Percentiles rank a stretch among this genome's conserved stretches.
Evolutionary conservation across 2,113 vertebrate species (phyloP).

Genomic region (Urocolius indicus): DNA sequence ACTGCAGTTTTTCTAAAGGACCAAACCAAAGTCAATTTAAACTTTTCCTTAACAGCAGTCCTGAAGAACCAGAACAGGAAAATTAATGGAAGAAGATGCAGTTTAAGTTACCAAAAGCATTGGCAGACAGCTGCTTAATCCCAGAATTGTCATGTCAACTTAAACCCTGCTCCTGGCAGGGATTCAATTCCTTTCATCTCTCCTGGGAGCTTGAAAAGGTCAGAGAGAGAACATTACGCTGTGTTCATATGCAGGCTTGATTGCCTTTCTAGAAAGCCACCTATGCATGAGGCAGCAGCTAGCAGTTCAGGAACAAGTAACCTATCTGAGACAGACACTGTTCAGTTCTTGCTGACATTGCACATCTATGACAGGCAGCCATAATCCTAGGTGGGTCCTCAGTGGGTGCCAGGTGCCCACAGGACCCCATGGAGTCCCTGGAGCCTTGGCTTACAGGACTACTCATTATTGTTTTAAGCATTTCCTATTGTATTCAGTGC

Average conservation of each 20-base stretch:
- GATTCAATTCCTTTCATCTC: conserved; percentile 51
- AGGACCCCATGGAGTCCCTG: rapidly evolving
- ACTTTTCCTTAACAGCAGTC: background rate
- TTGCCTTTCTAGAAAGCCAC: background rate
- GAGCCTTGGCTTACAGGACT: rapidly evolving
- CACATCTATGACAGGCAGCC: rapidly evolving
- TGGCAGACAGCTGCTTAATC: conserved; percentile 46
- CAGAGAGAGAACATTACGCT: conserved; percentile 46
- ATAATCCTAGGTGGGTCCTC: rapidly evolving
- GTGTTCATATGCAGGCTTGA: background rate
- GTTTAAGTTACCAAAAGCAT: conserved; percentile 2
- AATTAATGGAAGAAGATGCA: background rate
- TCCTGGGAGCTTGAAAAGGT: conserved; percentile 61
- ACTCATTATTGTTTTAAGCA: rapidly evolving
- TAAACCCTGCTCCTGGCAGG: conserved; percentile 35
- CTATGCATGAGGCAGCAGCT: background rate
- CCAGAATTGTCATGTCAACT: conserved; percentile 55
- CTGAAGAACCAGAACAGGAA: background rate
- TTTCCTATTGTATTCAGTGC: background rate
- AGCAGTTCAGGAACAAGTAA: background rate
- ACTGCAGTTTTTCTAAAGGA: background rate
- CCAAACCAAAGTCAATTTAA: background rate
- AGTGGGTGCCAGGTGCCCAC: background rate
- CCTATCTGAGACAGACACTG: rapidly evolving
- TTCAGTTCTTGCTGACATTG: background rate